Evolutionary conservation across 2,888 invertebrate genomes (phyloP), one percentile per base, ranked within the genome.

Genomic region (Lysandra bellargus): DNA sequence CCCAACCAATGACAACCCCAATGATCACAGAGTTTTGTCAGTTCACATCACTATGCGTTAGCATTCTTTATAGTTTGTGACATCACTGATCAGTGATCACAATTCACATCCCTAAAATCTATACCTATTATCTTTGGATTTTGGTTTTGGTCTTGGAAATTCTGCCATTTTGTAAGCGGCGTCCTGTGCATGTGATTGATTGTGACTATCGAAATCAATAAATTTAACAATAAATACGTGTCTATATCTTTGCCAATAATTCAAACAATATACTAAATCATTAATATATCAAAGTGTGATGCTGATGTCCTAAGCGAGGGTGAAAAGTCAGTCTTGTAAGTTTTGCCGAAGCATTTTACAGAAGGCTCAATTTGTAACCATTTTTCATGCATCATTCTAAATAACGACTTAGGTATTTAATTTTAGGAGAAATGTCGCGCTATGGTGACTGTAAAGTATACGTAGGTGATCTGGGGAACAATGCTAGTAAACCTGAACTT

Each of bases 381-480:
- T 76, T 57, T 57, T 49, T 49, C n/a, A 49, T 53, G 33, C 23
- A 2, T 17, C 23, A 12, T 33, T 69, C 30, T 76, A 33, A 76
- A 6, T 76, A 6, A 17, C n/a, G 30, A 64, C 5, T 80, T 69
- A 80, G 79, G 78, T 79, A 83, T 69, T 82, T 79, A 83, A 69
- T 82, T 81, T 40, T 75, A 85, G 83, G 79, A 80, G 92, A 92
- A 88, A 97, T 97, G 97, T 97, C 97, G 83, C 96, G 97, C 80
- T 97, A 97, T 88, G 97, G 97, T 83, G 98, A 98, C 92, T 98
- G 98, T 88, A 99, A 99, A 92, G 97, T 99, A 76, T 99, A 99
- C 91, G 98, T 99, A 40, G 99, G 99, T 79, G 99, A 99, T 94
- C 95, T 99, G 87, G 98, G 99, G 76, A 97, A 97, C 87, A 97